Percentiles rank a stretch among this genome's conserved stretches.
Conservation (phyloP, 2,888 invertebrate genomes). For the Heliconius ismenius region DNA sequence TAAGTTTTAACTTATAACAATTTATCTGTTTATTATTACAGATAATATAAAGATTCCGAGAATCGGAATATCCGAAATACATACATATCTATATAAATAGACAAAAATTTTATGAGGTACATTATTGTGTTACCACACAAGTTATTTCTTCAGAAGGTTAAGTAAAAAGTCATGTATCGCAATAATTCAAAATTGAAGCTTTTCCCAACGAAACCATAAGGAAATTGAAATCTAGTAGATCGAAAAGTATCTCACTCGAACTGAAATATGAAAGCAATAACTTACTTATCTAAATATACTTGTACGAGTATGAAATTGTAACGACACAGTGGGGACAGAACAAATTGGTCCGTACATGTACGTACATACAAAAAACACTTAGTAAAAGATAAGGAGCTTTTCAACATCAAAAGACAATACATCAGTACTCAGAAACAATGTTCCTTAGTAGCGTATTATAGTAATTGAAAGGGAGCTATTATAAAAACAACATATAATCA, state of each 20-base stretch:
- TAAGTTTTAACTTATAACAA: too few species aligned
- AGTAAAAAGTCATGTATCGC: background rate
- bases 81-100: background rate
- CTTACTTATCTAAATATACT: conserved; percentile 29
- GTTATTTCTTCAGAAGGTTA: background rate
- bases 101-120: background rate
- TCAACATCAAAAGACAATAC: conserved; percentile 42
- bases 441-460: conserved; percentile 25
- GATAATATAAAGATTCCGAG: too few species aligned
- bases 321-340: conserved; percentile 28
- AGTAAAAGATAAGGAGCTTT: conserved; percentile 43
- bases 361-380: conserved; percentile 37
- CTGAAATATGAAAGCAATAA: conserved; percentile 30
- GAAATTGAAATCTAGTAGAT: conserved; percentile 31
- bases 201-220: conserved; percentile 20
- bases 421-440: conserved; percentile 31
- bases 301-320: conserved; percentile 27
- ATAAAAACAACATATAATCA: conserved; percentile 23
- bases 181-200: conserved; percentile 1
- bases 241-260: conserved; percentile 28
- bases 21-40: too few species aligned
- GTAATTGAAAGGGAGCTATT: conserved; percentile 33
- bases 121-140: background rate
- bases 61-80: background rate
- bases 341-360: conserved; percentile 29